phyloP scores from a whole-genome alignment of 2,888 invertebrate genomes.

The Apotomis betuletana region DNA sequence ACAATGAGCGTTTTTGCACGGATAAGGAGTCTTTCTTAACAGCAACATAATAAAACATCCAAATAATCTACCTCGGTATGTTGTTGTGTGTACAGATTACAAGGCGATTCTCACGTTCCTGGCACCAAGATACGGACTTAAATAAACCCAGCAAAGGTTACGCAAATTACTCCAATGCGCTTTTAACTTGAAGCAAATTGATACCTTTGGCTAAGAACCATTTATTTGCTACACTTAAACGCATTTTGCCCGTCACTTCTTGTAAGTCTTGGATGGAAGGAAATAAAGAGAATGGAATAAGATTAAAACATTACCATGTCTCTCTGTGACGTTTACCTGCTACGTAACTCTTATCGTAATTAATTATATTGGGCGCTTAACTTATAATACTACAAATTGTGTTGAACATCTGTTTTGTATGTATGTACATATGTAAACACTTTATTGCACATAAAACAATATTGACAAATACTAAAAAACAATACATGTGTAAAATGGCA shows the following conservation, averaged over 20 bases:
- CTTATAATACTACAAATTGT: no score
- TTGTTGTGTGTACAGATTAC: conserved; percentile 8
- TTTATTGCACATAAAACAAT: no score
- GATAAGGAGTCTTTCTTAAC: no score
- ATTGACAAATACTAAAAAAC: no score
- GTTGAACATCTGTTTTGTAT: no score
- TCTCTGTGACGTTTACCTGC: no score
- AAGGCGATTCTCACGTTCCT: conserved; percentile 30
- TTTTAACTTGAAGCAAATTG: conserved; percentile 32
- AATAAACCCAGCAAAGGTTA: conserved; percentile 34
- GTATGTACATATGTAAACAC: no score
- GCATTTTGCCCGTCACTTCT: not conserved
- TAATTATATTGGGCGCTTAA: no score
- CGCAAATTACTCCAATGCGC: conserved; percentile 33
- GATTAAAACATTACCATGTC: no score
- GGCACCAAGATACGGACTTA: conserved; percentile 9
- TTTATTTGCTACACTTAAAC: conserved; percentile 17
- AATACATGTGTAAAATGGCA: no score
- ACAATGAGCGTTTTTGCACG: no score
- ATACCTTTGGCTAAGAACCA: conserved; percentile 20
- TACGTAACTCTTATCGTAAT: no score
- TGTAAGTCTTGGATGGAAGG: not conserved
- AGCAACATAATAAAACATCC: not conserved
- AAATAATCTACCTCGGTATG: not conserved
- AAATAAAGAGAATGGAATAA: not conserved